Percentiles rank a stretch among this genome's conserved stretches.
phyloP scores from a whole-genome alignment of 2,888 invertebrate genomes.

The Myathropa florea region DNA sequence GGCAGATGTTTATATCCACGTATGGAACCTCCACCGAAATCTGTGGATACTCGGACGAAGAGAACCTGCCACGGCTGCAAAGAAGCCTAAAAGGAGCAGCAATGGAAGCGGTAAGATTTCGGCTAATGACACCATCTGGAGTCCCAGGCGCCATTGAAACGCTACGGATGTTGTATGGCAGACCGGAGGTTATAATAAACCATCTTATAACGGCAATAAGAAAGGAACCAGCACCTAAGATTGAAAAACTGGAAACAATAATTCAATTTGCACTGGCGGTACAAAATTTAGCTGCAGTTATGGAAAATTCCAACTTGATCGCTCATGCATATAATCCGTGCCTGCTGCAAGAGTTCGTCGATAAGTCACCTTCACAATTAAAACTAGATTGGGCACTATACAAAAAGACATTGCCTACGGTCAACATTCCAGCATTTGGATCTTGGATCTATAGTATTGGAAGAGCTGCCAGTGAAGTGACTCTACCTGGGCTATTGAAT shows the following conservation, averaged over 20 bases:
- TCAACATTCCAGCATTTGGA: not conserved
- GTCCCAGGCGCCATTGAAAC: not conserved
- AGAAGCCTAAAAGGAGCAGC: constrained; percentile 41
- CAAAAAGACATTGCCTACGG: not conserved
- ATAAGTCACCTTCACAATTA: not conserved
- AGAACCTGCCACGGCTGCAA: constrained; percentile 46
- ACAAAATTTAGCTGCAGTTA: too few relatives aligned
- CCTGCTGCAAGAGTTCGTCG: not conserved
- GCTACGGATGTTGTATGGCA: constrained; percentile 6
- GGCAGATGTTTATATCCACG: not conserved
- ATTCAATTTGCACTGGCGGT: not conserved
- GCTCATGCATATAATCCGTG: not conserved
- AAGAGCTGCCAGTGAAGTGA: not conserved
- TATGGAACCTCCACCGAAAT: constrained; percentile 29
- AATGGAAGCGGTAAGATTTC: not conserved
- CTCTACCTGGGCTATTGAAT: not conserved
- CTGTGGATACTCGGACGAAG: constrained; percentile 55
- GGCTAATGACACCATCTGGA: not conserved
- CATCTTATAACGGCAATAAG: not conserved
- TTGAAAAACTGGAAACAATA: not conserved
- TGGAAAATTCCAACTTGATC: not conserved
- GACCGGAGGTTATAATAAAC: constrained; percentile 1
- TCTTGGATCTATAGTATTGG: not conserved
- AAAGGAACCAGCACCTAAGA: not conserved
- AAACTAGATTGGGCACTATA: not conserved